Percentiles rank a stretch among this genome's conserved stretches.
phyloP scores from a whole-genome alignment of 1,140 invertebrate genomes.

The Pseudobourletiella spinata region DNA sequence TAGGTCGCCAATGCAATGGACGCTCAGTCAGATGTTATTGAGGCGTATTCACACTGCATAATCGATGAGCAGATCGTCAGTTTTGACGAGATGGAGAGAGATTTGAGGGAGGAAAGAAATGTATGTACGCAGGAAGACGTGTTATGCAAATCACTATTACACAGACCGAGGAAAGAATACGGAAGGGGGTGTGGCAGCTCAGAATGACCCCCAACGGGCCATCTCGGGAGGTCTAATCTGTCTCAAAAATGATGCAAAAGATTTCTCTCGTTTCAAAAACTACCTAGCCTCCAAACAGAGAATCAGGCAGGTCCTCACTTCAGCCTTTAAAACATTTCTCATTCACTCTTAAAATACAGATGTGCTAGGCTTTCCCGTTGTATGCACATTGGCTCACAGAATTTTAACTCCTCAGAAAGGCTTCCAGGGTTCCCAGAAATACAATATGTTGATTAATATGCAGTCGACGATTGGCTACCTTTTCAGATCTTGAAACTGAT shows the following conservation, averaged over 20 bases:
- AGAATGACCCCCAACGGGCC: constrained; percentile 30
- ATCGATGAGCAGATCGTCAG: constrained; percentile 30
- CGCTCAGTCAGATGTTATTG: constrained; percentile 10
- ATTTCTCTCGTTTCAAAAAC: constrained; percentile 11
- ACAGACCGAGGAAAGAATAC: constrained; percentile 20
- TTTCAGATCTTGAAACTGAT: too few relatives aligned
- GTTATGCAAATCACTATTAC: constrained; percentile 23
- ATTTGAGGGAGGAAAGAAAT: not conserved
- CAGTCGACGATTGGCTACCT: too few relatives aligned
- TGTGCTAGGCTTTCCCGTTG: too few relatives aligned
- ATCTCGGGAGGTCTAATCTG: constrained; percentile 31
- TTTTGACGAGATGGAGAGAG: constrained; percentile 9
- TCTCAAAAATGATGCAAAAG: constrained; percentile 33
- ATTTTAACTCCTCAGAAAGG: too few relatives aligned
- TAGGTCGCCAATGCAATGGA: constrained; percentile 16
- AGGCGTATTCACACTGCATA: constrained; percentile 26
- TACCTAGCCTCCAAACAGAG: constrained; percentile 15
- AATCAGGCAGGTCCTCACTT: constrained; percentile 10
- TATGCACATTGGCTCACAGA: too few relatives aligned
- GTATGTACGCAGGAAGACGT: constrained; percentile 1
- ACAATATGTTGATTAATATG: too few relatives aligned
- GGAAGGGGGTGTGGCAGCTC: constrained; percentile 31
- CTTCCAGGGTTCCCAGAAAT: too few relatives aligned
- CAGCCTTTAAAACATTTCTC: constrained; percentile 4
- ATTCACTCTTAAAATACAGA: too few relatives aligned